phyloP scores from a whole-genome alignment of 2,888 invertebrate genomes.

The Elgonia sp. region DNA sequence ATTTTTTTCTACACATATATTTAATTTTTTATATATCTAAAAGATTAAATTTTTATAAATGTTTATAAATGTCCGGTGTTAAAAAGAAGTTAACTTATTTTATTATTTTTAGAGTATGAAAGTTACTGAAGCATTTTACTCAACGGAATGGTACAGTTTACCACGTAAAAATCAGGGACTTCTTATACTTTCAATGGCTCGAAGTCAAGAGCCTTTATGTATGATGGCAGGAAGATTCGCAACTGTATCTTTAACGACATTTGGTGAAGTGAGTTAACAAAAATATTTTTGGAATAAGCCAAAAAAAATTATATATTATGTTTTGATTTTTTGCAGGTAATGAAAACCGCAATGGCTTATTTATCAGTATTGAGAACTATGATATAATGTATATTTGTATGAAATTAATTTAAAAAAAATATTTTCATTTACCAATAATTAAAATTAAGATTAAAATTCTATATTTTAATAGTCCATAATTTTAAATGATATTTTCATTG shows the following conservation, averaged over 20 bases:
- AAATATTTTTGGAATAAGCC: neutral
- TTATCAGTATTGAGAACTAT: conserved; percentile 8
- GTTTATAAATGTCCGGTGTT: too few species aligned
- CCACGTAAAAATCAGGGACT: neutral
- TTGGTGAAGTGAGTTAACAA: neutral
- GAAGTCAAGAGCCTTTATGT: neutral
- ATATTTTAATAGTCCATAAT: too few species aligned
- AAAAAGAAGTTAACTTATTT: too few species aligned
- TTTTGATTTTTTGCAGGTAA: neutral
- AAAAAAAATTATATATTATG: neutral
- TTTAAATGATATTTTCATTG: too few species aligned
- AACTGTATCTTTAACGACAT: conserved; percentile 4
- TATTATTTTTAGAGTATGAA: neutral
- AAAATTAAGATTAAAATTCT: too few species aligned
- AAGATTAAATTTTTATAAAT: too few species aligned
- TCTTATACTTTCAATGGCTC: neutral
- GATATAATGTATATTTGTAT: neutral
- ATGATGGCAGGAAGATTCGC: neutral
- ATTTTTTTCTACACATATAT: too few species aligned
- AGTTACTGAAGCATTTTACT: neutral
- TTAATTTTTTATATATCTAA: too few species aligned
- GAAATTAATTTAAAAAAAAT: neutral
- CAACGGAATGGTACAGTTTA: neutral
- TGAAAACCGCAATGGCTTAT: conserved; percentile 12
- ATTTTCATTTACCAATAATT: too few species aligned